Percentiles rank a stretch among this genome's conserved stretches.
Conservation (phyloP, 2,113 vertebrate genomes). For the Carassius auratus region DNA sequence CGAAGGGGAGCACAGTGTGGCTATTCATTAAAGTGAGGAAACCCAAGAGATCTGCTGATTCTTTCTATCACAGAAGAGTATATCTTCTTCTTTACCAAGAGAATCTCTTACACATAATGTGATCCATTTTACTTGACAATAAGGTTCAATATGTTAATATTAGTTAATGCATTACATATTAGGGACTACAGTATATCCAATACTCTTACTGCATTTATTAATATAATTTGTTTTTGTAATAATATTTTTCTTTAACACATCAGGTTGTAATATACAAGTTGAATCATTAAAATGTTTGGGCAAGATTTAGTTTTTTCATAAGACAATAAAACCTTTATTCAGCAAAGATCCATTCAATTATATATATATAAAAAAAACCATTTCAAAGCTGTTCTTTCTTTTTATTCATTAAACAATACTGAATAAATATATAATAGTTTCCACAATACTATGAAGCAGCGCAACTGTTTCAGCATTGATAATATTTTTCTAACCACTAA, state of each 20-base stretch:
- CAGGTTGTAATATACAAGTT: too few relatives aligned
- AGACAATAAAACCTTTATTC: too few relatives aligned
- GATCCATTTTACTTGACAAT: neutral
- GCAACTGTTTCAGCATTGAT: too few relatives aligned
- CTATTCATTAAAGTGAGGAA: constrained; percentile 31
- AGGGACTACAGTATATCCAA: neutral
- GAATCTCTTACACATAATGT: neutral
- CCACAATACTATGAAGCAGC: too few relatives aligned
- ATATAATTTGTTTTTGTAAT: neutral
- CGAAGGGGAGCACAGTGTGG: constrained; percentile 9
- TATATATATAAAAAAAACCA: too few relatives aligned
- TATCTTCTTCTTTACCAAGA: neutral
- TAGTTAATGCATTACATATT: neutral
- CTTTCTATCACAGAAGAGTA: neutral
- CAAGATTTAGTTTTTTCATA: neutral
- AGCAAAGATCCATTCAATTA: too few relatives aligned
- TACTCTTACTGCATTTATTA: neutral
- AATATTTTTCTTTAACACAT: neutral
- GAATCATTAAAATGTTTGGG: neutral
- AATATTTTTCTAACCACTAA: too few relatives aligned
- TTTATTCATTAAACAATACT: too few relatives aligned
- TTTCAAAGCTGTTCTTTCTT: too few relatives aligned
- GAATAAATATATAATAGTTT: too few relatives aligned
- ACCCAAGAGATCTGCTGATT: neutral
- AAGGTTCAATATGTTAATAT: neutral